phyloP scores from a whole-genome alignment of 2,797 vertebrate genomes.

The Rhabdophis nuchalis region DNA sequence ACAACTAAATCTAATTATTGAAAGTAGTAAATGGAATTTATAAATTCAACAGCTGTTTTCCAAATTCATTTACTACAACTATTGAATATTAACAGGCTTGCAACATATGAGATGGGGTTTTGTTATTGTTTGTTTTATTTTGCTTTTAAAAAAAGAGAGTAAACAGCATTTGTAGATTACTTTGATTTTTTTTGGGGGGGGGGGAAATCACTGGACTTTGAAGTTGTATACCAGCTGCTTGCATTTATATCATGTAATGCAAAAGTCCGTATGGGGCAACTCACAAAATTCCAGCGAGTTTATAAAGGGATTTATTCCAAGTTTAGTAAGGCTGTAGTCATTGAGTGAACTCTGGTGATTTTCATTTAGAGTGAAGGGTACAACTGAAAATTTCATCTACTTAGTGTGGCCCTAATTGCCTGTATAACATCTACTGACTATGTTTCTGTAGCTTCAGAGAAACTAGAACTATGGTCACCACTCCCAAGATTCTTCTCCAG shows the following conservation, averaged over 20 bases:
- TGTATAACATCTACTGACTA: background rate
- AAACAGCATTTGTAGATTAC: background rate
- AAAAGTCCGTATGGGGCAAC: background rate
- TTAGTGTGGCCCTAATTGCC: background rate
- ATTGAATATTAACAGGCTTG: background rate
- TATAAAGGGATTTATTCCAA: background rate
- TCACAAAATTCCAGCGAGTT: background rate
- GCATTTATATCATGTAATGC: background rate
- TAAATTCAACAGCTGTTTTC: background rate
- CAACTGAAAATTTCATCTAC: background rate
- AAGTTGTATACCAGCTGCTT: background rate
- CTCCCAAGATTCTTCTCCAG: background rate
- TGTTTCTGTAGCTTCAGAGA: background rate
- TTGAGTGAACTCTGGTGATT: background rate
- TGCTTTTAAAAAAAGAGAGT: background rate
- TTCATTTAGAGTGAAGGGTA: background rate
- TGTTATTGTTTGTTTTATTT: background rate
- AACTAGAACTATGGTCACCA: background rate
- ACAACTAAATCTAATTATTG: background rate
- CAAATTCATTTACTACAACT: background rate
- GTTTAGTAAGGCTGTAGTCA: background rate
- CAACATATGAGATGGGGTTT: background rate
- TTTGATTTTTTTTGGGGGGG: background rate
- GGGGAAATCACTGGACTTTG: background rate
- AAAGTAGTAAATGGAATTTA: background rate